Evolutionary conservation across 2,797 vertebrate species (phyloP).

Genomic region (Mergus octosetaceus): DNA sequence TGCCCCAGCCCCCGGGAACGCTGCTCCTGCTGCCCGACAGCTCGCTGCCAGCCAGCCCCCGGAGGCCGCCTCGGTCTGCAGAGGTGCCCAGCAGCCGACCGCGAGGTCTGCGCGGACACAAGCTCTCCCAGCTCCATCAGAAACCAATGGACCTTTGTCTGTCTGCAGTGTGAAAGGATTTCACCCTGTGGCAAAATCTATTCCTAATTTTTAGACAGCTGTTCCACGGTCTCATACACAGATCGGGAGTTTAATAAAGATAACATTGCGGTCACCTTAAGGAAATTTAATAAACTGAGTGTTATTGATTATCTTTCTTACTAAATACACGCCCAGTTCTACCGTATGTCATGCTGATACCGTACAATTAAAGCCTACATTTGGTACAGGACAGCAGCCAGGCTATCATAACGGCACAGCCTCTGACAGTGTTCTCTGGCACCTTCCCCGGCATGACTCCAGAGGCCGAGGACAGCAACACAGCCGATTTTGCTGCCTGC

Average conservation of each 20-base stretch:
- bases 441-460: accelerated
- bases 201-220: background rate
- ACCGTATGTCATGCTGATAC: background rate
- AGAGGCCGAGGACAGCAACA: background rate
- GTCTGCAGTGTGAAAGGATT: too few species aligned
- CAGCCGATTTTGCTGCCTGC: background rate
- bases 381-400: background rate
- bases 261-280: background rate
- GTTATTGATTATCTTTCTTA: background rate
- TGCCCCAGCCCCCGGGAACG: too few species aligned
- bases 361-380: accelerated
- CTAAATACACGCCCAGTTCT: background rate
- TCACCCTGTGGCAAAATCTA: background rate
- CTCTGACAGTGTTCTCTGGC: background rate
- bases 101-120: background rate
- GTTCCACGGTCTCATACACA: background rate
- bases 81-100: background rate
- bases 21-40: background rate
- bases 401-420: background rate
- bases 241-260: background rate
- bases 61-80: background rate
- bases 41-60: background rate
- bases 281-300: background rate
- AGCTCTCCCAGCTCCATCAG: background rate
- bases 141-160: background rate